Evolutionary conservation across 2,113 vertebrate species (phyloP), one percentile per base, ranked within the genome.

Genomic region (Seriola aureovittata): DNA sequence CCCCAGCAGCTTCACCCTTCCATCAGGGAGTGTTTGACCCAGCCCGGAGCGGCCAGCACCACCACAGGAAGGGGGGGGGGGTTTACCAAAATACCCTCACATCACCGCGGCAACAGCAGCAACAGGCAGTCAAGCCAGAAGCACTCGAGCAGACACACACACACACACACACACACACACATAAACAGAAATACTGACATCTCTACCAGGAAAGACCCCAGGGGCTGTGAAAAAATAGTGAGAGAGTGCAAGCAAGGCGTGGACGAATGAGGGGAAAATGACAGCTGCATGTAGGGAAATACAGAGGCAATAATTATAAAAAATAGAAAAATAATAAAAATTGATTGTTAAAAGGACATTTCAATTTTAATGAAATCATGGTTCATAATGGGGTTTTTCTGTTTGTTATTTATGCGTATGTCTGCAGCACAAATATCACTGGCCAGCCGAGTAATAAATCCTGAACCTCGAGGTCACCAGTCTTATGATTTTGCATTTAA

Each of bases 11-110:
- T 38, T 90, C 82, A 82, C 73, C 78, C 60, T 71, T 87, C 50
- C 59, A 83, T 85, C 72, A 60, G 70, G 85, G 84, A 79, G 54
- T 21, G 62, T 78, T 87, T 87, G 80, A 89, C 89, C 91, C 25
- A 55, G 66, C 72, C 80, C 0, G 16, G 55, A 40, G 80, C 57
- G 23, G 55, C 60, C 54, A 19, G 50, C 14, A 16, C 62, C 74
- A 50, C 57, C 50, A 63, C 57, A 50, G 70, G 34, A 77, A 58
- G 46, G 34, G 23, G 64, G 70, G 67, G 36, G 66, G 72, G 73
- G 57, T 62, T 68, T 62, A 80, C 78, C 58, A 63, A 86, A 92
- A 89, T 90, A 88, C 73, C 64, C 42, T 34, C 60, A 69, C 32
- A 62, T 89, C 72, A 73, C 78, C 40, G 58, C 23, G 6, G 25